phyloP scores from a whole-genome alignment of 2,888 invertebrate genomes.

The Helleia helle region DNA sequence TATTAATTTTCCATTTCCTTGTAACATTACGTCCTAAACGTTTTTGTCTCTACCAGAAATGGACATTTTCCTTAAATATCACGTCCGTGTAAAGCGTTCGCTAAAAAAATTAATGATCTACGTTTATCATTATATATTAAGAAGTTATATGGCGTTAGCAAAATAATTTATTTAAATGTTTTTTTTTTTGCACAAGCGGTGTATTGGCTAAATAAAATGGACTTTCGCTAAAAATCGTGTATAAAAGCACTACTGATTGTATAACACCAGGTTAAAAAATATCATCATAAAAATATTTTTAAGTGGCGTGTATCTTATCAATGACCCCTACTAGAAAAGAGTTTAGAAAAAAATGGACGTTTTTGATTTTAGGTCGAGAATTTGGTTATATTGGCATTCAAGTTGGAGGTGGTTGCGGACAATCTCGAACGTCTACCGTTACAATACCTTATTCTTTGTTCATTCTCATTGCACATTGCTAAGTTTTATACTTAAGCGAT shows the following conservation, averaged over 20 bases:
- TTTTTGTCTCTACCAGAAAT: slow-evolving; percentile 29
- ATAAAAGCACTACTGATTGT: slow-evolving; percentile 72
- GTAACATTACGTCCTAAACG: slow-evolving; percentile 15
- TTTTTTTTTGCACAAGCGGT: slow-evolving; percentile 54
- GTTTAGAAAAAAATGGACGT: slow-evolving; percentile 73
- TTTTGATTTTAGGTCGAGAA: slow-evolving; percentile 69
- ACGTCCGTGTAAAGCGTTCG: slow-evolving; percentile 52
- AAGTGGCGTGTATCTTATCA: slow-evolving; percentile 55
- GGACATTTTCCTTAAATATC: slow-evolving; percentile 24
- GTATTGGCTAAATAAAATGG: slow-evolving; percentile 72
- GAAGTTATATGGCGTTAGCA: slow-evolving; percentile 58
- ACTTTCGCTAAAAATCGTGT: slow-evolving; percentile 66
- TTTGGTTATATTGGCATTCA: slow-evolving; percentile 58
- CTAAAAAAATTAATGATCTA: slow-evolving; percentile 33
- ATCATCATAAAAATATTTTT: slow-evolving; percentile 65
- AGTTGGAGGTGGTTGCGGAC: slow-evolving; percentile 49
- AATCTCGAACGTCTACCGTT: slow-evolving; percentile 15
- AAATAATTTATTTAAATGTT: slow-evolving; percentile 58
- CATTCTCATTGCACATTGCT: slow-evolving; percentile 4
- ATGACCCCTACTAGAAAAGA: slow-evolving; percentile 67
- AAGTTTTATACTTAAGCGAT: slow-evolving; percentile 8
- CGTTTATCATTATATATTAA: slow-evolving; percentile 28
- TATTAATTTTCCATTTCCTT: neutral
- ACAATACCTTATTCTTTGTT: slow-evolving; percentile 11
- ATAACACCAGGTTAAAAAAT: slow-evolving; percentile 65